These are phyloP conservation scores for Brachionus plicatilis DNA, from an alignment of 1,140 invertebrate species.

Conservation along the genomic window DNA sequence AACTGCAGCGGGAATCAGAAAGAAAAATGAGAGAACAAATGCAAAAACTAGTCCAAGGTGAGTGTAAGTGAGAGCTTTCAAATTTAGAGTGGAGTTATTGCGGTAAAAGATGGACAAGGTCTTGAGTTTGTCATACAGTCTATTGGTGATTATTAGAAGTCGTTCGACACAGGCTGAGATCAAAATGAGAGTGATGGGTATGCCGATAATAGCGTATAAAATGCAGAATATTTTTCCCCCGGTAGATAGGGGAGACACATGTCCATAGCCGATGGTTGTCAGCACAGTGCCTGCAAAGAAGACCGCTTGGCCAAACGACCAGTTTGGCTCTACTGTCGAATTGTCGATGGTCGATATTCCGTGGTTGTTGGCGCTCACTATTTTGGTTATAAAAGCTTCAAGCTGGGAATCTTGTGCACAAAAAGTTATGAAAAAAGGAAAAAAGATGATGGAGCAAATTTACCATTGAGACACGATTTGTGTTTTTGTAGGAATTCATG, in stretches of 20 bases:
- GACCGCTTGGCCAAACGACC: constrained; percentile 75
- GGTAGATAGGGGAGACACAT: constrained; percentile 50
- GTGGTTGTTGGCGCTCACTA: constrained; percentile 68
- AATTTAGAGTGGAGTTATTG: constrained; percentile 40
- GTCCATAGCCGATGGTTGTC: constrained; percentile 79
- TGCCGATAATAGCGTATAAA: constrained; percentile 54
- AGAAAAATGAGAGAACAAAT: constrained; percentile 32
- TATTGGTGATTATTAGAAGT: constrained; percentile 75
- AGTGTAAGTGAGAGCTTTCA: constrained; percentile 40
- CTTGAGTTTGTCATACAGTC: constrained; percentile 72
- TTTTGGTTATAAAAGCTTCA: constrained; percentile 67
- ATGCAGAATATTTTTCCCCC: constrained; percentile 55
- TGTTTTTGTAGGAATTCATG: constrained; percentile 62
- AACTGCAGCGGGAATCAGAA: constrained; percentile 12
- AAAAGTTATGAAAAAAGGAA: background rate
- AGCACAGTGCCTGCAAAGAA: constrained; percentile 97
- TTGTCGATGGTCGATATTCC: constrained; percentile 71
- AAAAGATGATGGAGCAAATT: constrained; percentile 1
- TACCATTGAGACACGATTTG: constrained; percentile 61
- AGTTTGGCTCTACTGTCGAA: constrained; percentile 66
- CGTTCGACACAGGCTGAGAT: constrained; percentile 96
- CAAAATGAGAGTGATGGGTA: constrained; percentile 86
- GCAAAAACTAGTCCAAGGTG: constrained; percentile 14
- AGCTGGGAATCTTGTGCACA: constrained; percentile 63
- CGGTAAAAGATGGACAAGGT: constrained; percentile 41